phyloP scores from a whole-genome alignment of 2,888 invertebrate species.

The Xestia rhomboidea region DNA sequence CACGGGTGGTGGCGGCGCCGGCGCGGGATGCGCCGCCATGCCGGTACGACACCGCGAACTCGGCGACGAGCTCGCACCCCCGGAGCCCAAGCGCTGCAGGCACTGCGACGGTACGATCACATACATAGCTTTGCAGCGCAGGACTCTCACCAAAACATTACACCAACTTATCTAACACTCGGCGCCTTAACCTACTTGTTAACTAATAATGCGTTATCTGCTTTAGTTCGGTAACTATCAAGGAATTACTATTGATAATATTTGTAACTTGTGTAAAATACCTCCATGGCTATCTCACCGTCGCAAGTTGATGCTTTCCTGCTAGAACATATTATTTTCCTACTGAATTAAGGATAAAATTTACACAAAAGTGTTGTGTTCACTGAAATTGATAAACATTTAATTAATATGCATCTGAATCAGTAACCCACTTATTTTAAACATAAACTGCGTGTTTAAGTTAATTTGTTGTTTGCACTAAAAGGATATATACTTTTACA shows the following conservation, averaged over 20 bases:
- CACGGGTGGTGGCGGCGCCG: constrained; percentile 87
- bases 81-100: constrained; percentile 97
- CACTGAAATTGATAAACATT: constrained; percentile 36
- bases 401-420: constrained; percentile 35
- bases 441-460: constrained; percentile 27
- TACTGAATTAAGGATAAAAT: constrained; percentile 7
- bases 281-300: constrained; percentile 15
- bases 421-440: constrained; percentile 37
- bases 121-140: constrained; percentile 72
- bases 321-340: constrained; percentile 2
- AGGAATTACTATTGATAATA: constrained; percentile 41
- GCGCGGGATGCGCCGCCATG: constrained; percentile 91
- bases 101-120: constrained; percentile 95
- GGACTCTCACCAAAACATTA: constrained; percentile 67
- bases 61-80: constrained; percentile 91
- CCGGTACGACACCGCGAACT: constrained; percentile 91
- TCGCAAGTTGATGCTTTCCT: constrained; percentile 29
- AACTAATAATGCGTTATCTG: constrained; percentile 62
- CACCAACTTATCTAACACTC: constrained; percentile 63
- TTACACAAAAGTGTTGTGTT: constrained; percentile 27
- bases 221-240: constrained; percentile 50
- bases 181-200: constrained; percentile 62
- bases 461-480: constrained; percentile 20
- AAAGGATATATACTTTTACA: background rate
- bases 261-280: constrained; percentile 33